Evolutionary conservation across 2,113 vertebrate species (phyloP).

Genomic region (Colius striatus): DNA sequence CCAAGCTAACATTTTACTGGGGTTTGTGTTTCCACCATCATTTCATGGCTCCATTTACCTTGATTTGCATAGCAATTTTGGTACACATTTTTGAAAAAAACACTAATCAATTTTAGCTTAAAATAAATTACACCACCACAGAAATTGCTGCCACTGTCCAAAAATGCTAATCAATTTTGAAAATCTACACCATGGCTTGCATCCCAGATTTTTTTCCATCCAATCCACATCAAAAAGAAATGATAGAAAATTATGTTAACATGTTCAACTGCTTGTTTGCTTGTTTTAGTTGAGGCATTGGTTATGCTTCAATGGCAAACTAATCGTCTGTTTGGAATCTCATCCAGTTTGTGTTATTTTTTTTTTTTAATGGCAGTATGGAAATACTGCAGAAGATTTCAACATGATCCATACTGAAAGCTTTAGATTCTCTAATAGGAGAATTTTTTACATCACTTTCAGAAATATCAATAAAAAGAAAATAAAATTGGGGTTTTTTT

Average conservation of each 20-base stretch:
- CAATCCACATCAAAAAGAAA: conserved; percentile 76
- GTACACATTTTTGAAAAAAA: not conserved
- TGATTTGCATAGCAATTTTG: conserved; percentile 56
- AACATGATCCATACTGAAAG: not conserved
- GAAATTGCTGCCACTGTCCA: conserved; percentile 67
- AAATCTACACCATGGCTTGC: conserved; percentile 75
- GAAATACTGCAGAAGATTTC: not conserved
- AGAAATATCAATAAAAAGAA: not conserved
- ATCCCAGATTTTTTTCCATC: conserved; percentile 75
- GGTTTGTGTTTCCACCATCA: not conserved
- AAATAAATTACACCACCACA: conserved; percentile 49
- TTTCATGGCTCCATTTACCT: not conserved
- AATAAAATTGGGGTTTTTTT: not conserved
- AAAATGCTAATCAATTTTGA: conserved; percentile 78
- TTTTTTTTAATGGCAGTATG: conserved; percentile 29
- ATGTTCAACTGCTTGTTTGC: conserved; percentile 73
- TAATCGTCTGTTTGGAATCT: conserved; percentile 70
- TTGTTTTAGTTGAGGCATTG: conserved; percentile 70
- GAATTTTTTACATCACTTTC: not conserved
- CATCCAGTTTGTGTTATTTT: conserved; percentile 41
- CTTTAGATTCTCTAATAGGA: not conserved
- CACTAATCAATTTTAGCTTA: conserved; percentile 66
- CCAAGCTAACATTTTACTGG: not conserved
- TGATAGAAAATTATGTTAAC: conserved; percentile 79
- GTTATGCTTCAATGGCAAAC: conserved; percentile 76